Evolutionary conservation across 1,140 invertebrate species (phyloP).

Genomic region (Drosophila erecta): DNA sequence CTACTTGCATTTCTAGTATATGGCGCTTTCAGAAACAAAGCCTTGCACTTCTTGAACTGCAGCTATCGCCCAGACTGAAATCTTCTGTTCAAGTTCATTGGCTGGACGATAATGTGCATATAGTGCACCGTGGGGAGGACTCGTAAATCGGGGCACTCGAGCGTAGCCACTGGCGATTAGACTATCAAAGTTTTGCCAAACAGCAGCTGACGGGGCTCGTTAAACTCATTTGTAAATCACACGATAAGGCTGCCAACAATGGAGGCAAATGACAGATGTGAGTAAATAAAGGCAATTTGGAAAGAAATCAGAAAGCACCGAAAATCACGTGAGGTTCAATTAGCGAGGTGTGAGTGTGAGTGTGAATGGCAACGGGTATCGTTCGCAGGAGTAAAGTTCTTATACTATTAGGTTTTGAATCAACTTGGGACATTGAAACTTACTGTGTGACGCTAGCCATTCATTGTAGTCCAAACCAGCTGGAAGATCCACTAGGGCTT

Average conservation of each 20-base stretch:
- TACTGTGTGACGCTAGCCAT: conserved; percentile 99
- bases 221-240: conserved; percentile 52
- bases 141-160: conserved; percentile 32
- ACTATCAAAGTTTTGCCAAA: conserved; percentile 38
- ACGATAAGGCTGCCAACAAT: conserved; percentile 37
- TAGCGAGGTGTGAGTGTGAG: not conserved
- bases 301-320: conserved; percentile 9
- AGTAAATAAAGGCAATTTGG: conserved; percentile 33
- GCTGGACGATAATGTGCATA: not conserved
- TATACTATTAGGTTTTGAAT: not conserved
- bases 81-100: conserved; percentile 25
- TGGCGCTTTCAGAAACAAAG: not conserved
- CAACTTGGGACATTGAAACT: conserved; percentile 84
- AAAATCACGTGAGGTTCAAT: conserved; percentile 26
- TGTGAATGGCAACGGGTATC: not conserved
- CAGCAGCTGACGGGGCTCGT: conserved; percentile 11
- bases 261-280: conserved; percentile 8
- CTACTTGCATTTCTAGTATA: no score
- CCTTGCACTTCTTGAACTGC: conserved; percentile 9
- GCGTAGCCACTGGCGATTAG: conserved; percentile 22
- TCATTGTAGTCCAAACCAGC: conserved; percentile 98
- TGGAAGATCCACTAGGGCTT: conserved; percentile 96
- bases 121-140: conserved; percentile 6
- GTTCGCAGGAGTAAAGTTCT: no score
- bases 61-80: conserved; percentile 11